Percentiles rank a stretch among this genome's conserved stretches.
These are phyloP conservation scores for Eurystomus glaucurus DNA, from an alignment of 2,797 vertebrate species.

Conservation along the genomic window DNA sequence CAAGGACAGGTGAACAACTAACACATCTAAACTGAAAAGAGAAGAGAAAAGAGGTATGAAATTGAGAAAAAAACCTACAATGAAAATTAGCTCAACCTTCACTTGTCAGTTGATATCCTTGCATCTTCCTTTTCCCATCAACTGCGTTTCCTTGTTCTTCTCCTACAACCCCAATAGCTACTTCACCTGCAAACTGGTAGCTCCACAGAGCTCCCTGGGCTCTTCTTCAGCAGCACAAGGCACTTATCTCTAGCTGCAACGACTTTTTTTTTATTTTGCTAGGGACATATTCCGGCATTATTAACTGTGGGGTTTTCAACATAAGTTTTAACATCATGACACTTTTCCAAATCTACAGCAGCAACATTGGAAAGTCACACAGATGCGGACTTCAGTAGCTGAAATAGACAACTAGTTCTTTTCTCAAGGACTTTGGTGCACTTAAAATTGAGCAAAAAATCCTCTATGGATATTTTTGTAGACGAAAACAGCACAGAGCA, in stretches of 20 bases:
- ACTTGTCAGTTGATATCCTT: background rate
- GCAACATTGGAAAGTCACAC: background rate
- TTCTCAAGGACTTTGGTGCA: background rate
- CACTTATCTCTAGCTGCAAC: background rate
- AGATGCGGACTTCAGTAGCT: background rate
- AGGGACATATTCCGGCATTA: background rate
- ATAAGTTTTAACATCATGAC: background rate
- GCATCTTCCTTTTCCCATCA: background rate
- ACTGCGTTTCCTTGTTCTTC: background rate
- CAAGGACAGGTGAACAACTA: background rate
- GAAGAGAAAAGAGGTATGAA: background rate
- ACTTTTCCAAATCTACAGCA: background rate
- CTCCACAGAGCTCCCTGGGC: background rate
- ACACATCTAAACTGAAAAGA: slow-evolving; percentile 18
- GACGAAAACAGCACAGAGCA: background rate
- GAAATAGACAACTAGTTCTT: background rate
- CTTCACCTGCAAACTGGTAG: background rate
- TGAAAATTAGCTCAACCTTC: background rate
- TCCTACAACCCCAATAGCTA: background rate
- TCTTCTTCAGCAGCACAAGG: background rate
- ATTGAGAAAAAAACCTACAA: background rate
- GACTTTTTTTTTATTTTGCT: background rate
- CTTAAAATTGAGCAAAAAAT: background rate
- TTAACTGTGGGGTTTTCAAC: background rate
- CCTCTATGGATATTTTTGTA: background rate